Evolutionary conservation across 2,797 vertebrate genomes (phyloP).

Genomic region (Poecilia gillii): DNA sequence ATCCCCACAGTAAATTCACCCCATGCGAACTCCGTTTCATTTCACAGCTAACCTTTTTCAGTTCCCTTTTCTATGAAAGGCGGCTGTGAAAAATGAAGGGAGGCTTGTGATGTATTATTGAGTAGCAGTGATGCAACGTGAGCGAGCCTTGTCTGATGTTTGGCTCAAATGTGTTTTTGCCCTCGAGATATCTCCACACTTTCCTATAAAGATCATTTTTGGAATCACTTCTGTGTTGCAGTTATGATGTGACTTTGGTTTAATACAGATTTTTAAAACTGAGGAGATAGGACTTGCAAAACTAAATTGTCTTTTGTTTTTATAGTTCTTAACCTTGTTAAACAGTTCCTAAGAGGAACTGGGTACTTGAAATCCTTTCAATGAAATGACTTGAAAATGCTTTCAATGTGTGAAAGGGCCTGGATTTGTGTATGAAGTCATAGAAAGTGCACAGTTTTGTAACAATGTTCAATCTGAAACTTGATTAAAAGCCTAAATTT

Average conservation of each 20-base stretch:
- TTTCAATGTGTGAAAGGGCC: no score
- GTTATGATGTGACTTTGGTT: not conserved
- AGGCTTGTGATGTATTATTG: slow-evolving; percentile 62
- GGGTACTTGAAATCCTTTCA: no score
- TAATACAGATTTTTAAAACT: not conserved
- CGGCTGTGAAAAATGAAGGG: slow-evolving; percentile 26
- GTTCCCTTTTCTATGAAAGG: slow-evolving; percentile 34
- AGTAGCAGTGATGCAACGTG: slow-evolving; percentile 43
- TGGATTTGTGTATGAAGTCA: no score
- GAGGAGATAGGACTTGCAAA: not conserved
- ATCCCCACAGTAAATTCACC: not conserved
- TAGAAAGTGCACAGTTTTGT: no score
- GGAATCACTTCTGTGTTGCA: not conserved
- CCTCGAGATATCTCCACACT: slow-evolving; percentile 27
- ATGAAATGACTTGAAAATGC: no score
- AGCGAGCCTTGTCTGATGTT: slow-evolving; percentile 35
- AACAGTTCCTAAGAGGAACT: not conserved
- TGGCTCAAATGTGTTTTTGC: slow-evolving; percentile 6
- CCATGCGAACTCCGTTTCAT: slow-evolving; percentile 23
- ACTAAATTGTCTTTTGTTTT: not conserved
- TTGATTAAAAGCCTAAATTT: no score
- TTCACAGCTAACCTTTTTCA: slow-evolving; percentile 14
- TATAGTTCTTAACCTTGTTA: not conserved
- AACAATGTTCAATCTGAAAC: no score
- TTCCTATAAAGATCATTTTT: slow-evolving; percentile 2